Evolutionary conservation across 2,888 invertebrate species (phyloP).

Genomic region (Glyphotaelius pellucidus): DNA sequence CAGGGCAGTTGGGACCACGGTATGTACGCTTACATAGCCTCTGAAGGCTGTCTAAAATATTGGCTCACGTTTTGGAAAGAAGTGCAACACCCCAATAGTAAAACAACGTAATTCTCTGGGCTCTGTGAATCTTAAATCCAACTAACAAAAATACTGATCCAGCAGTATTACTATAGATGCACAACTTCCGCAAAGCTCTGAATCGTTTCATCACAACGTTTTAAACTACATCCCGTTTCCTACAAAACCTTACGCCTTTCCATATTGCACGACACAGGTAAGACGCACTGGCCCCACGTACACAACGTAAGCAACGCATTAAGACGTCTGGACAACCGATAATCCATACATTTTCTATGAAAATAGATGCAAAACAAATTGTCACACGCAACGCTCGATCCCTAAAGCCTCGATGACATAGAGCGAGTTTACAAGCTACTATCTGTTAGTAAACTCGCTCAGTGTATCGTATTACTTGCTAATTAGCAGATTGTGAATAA

Average conservation of each 20-base stretch:
- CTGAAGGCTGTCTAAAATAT: neutral
- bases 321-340: too few species aligned
- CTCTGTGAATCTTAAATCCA: neutral
- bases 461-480: too few species aligned
- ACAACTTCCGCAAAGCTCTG: neutral
- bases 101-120: neutral
- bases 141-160: neutral
- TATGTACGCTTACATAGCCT: neutral
- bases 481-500: too few species aligned
- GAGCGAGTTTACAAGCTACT: too few species aligned
- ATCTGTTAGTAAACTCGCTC: too few species aligned
- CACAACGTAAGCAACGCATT: too few species aligned
- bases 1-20: neutral
- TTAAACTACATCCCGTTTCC: neutral
- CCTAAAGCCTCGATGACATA: too few species aligned
- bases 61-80: neutral
- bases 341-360: too few species aligned
- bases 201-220: neutral
- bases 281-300: too few species aligned
- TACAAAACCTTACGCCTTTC: neutral
- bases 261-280: neutral
- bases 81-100: neutral
- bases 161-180: neutral
- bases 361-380: too few species aligned
- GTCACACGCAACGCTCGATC: too few species aligned